Percentiles rank a stretch among this genome's conserved stretches.
Evolutionary conservation across 2,888 invertebrate species (phyloP).

Genomic region (Achlya flavicornis): DNA sequence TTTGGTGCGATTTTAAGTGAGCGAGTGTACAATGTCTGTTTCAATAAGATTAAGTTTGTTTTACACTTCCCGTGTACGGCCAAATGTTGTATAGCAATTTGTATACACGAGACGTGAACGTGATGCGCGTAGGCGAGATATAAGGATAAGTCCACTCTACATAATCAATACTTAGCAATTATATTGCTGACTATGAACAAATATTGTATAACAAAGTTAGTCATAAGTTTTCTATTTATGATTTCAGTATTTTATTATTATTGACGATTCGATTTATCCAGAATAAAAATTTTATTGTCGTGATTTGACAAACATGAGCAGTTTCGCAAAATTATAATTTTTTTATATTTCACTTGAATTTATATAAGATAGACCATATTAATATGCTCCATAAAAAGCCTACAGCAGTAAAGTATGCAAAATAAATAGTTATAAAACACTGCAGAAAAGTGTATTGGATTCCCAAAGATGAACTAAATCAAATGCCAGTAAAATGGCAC

Average conservation of each 20-base stretch:
- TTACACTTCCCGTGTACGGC: slow-evolving; percentile 34
- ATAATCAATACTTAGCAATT: slow-evolving; percentile 11
- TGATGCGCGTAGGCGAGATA: slow-evolving; percentile 39
- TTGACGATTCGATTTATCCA: no score
- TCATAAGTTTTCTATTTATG: not conserved
- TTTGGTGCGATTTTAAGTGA: slow-evolving; percentile 24
- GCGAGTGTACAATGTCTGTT: slow-evolving; percentile 35
- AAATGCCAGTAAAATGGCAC: no score
- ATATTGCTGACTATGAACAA: not conserved
- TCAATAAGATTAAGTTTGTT: slow-evolving; percentile 45
- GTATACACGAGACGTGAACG: slow-evolving; percentile 40
- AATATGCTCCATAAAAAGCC: no score
- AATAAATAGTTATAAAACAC: no score
- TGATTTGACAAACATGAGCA: no score
- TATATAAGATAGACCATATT: no score
- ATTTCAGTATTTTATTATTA: not conserved
- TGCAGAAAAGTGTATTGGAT: not conserved
- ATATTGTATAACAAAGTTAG: no score
- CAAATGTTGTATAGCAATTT: slow-evolving; percentile 44
- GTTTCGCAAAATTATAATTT: no score
- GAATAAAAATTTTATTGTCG: no score
- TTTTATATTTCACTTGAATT: no score
- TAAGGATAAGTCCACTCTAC: slow-evolving; percentile 27
- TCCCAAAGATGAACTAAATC: no score
- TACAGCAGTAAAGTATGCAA: no score